Base-by-base conservation (phyloP, 2,888 invertebrate species). In the Pyrrhosoma nymphula region DNA sequence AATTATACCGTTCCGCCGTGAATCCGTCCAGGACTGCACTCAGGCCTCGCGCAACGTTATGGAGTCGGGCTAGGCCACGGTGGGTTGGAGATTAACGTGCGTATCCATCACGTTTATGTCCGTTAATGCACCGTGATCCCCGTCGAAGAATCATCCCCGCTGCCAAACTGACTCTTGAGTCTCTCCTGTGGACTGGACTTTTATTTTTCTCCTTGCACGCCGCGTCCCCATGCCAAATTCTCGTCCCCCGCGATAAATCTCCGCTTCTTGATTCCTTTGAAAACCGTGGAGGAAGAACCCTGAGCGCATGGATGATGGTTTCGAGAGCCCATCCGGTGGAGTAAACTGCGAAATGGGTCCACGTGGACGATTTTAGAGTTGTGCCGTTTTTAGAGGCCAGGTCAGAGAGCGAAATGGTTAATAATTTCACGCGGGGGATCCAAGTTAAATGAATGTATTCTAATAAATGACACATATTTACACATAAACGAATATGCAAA, bases 81-180 rank as follows among this genome's bases (percentile, higher is more conserved):
- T 82, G 82, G 82, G 82, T 14, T 35, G 30, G 16, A 82, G 82
- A 82, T 82, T 82, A 89, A 56, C 47, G 89, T 14, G 89, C 18
- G 26, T 56, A 89, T 47, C 89, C 23, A 89, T 56, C 47, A 47
- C 39, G 89, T 89, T 47, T 89, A 55, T 89, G 56, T 55, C n/a
- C 55, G 89, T 55, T 89, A 89, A 89, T 89, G 89, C 89, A 89
- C 47, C 89, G 56, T 47, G 89, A 56, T 56, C 89, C 56, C n/a
- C 47, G 89, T 56, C 55, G 47, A 89, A 89, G 47, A 89, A 89
- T 89, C 89, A 89, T 16, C 60, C 88, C 23, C 26, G 26, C 89
- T 89, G 89, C 89, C 89, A 89, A 89, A 89, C 47, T 89, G 60
- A 60, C 60, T 26, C 56, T 47, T 47, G 89, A 23, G n/a, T 89